Evolutionary conservation across 2,797 vertebrate genomes (phyloP), one percentile per base, ranked within the genome.

Genomic region (Halcyon leucocephala): DNA sequence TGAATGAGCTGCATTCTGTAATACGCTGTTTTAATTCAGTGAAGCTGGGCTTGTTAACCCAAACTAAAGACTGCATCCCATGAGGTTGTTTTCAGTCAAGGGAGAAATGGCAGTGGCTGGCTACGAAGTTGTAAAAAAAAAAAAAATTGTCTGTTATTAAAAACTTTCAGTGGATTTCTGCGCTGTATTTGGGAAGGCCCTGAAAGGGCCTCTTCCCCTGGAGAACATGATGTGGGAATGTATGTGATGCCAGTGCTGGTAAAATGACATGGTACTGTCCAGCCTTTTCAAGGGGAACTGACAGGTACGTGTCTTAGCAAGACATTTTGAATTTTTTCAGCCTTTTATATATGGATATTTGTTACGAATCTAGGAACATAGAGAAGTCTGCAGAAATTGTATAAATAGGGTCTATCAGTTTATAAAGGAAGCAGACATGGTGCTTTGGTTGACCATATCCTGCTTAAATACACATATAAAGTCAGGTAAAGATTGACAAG

Each of bases 141-240:
- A 42, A 44, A 20, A 37, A 60, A 51, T 57, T 42, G 39, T 17
- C 31, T n/a, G 10, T 42, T 82, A 60, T 3, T 16, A 49, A 60
- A 77, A 74, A 55, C 8, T 5, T 46, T 22, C 21, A 28, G 7
- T 13, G 51, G 35, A 15, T 57, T 88, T 94, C 37, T 77, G 57
- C 10, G 48, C 10, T 67, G 0, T 41, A 11, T 85, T 85, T 82
- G 31, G 16, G 26, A 48, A 52, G 31, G 26, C 5, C 35, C 28
- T 35, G n/a, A 42, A 37, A 9, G 42, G 55, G 31, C 39, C 6
- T 4, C 8, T 70, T 80, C 29, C 33, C 39, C 29, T 37, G 0
- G 2, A 52, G 29, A 79, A 22, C 33, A 25, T 0, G 2, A 24
- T 35, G 28, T 44, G 35, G n/a, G 26, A 0, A 1, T 33, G 25